These are phyloP conservation scores for Neotoma lepida DNA, from an alignment of 2,113 vertebrate genomes.

Conservation along the genomic window DNA sequence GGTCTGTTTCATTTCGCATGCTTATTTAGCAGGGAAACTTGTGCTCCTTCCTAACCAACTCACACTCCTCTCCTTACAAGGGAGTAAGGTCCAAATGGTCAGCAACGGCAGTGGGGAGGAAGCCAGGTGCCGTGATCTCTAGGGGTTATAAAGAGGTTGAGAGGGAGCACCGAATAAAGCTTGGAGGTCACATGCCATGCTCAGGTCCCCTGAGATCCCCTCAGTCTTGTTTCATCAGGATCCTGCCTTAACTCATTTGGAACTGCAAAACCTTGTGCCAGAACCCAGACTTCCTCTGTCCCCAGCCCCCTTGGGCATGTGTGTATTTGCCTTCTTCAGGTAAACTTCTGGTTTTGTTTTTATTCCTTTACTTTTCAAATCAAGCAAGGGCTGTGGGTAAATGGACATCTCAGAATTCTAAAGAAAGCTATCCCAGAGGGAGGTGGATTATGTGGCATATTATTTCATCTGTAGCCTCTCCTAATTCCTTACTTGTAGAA, in stretches of 20 bases:
- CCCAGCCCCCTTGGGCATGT: not conserved
- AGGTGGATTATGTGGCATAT: not conserved
- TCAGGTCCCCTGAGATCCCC: accelerated
- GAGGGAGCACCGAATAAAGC: not conserved
- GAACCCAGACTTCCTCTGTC: not conserved
- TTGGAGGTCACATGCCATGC: not conserved
- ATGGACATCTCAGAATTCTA: conserved; percentile 56
- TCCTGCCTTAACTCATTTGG: not conserved
- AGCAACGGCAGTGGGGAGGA: not conserved
- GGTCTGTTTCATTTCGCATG: not conserved
- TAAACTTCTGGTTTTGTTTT: not conserved
- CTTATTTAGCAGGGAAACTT: not conserved
- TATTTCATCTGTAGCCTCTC: conserved; percentile 6
- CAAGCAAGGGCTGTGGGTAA: not conserved
- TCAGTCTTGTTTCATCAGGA: not conserved
- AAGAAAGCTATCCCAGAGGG: conserved; percentile 3
- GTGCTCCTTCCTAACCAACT: not conserved
- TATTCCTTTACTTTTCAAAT: conserved; percentile 17
- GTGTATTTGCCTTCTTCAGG: not conserved
- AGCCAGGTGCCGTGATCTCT: not conserved
- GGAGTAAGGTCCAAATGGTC: not conserved
- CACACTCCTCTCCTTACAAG: not conserved
- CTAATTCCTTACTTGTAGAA: conserved; percentile 13
- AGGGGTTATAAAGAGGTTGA: not conserved
- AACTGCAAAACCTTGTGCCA: not conserved